Evolutionary conservation across 2,113 vertebrate species (phyloP), one percentile per base, ranked within the genome.

Genomic region (Hyla sarda): DNA sequence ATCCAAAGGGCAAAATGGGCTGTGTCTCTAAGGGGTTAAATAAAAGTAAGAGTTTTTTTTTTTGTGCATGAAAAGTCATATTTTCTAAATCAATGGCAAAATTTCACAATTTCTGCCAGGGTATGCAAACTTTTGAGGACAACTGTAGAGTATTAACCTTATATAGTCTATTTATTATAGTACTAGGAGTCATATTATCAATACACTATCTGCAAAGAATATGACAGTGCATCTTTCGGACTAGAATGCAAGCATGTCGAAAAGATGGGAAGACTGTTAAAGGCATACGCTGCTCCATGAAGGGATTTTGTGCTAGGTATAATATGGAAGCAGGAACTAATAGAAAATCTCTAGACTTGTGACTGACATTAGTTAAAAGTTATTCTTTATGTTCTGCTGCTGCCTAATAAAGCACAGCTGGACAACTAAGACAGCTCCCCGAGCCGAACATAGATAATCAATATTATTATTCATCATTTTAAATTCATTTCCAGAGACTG

Each of bases 391-490:
- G 48, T 52, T 72, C 45, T 69, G 41, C 37, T 30, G 28, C 23
- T 71, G 14, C 17, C 47, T 37, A 37, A 72, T 52, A 72, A 83
- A 72, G 25, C 8, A 13, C n/a, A 67, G 41, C 48, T 54, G 16
- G 37, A 83, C 30, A 83, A 32, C 67, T 72, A 71, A 72, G 81
- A 83, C 9, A 83, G 45, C 19, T 83, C 19, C 45, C 45, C 10
- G 19, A 52, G 37, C 54, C 2, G n/a, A 48, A 67, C n/a, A n/a
- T 45, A 83, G 65, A 50, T 72, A 72, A 37, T 83, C 28, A 34
- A 71, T 54, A 72, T 83, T 83, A 67, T 82, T 82, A 52, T 71
- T 34, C 60, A 67, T 48, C 23, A 48, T 47, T 69, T 48, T 48
- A 50, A 17, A 47, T 48, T 45, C 34, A 67, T 30, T 41, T 80